A percentile compares a stretch with the other conserved stretches of the same genome.
Conservation (phyloP, 2,888 invertebrate genomes). For the Nymphalis c-album region DNA sequence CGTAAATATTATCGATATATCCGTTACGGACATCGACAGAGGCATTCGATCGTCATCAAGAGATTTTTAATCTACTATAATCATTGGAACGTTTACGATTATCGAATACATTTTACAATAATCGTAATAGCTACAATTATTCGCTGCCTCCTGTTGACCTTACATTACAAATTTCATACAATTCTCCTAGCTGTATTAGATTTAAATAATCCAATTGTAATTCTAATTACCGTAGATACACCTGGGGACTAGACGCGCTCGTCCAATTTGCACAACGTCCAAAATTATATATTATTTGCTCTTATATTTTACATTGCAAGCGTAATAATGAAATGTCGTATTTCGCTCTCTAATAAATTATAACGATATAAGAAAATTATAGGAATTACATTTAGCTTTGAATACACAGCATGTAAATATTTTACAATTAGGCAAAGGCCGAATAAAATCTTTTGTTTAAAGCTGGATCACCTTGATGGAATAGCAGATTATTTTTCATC, state of each 20-base stretch:
- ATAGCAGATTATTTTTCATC: too few relatives aligned
- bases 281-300: slow-evolving; percentile 28
- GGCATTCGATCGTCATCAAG: neutral
- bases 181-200: slow-evolving; percentile 42
- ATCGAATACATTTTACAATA: slow-evolving; percentile 28
- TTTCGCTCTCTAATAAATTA: slow-evolving; percentile 20
- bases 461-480: too few relatives aligned
- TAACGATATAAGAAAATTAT: neutral
- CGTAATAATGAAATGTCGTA: slow-evolving; percentile 33
- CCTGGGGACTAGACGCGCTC: slow-evolving; percentile 13
- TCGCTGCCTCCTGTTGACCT: slow-evolving; percentile 42
- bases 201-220: slow-evolving; percentile 71
- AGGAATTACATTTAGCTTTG: too few relatives aligned
- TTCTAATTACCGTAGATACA: slow-evolving; percentile 41
- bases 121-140: slow-evolving; percentile 47
- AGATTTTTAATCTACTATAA: slow-evolving; percentile 9
- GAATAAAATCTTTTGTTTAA: too few relatives aligned
- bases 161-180: slow-evolving; percentile 41
- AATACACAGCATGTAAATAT: too few relatives aligned
- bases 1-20: slow-evolving; percentile 12
- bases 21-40: slow-evolving; percentile 28
- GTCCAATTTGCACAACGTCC: slow-evolving; percentile 25
- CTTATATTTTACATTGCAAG: slow-evolving; percentile 32
- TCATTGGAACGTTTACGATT: slow-evolving; percentile 10
- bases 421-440: too few relatives aligned